Base-by-base conservation (phyloP, 1,140 invertebrate species). In the Drosophila gunungcola region DNA sequence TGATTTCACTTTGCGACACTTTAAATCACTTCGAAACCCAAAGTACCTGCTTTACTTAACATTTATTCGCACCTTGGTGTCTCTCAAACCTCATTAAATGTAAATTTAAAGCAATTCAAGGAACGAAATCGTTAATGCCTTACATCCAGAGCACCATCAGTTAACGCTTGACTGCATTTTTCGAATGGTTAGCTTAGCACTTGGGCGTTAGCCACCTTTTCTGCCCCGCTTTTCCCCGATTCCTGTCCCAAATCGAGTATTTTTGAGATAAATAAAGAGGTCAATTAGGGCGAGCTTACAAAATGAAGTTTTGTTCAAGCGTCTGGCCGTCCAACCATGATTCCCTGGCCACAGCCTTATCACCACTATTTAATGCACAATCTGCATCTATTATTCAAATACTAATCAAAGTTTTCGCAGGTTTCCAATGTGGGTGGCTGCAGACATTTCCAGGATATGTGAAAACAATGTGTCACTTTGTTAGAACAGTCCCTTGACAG, bases 81-180 rank as follows among this genome's bases (percentile, higher is more conserved):
- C 68, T 73, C 68, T 80, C 79, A 79, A 80, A 88, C 72, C 83
- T 88, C 83, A 88, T 88, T 88, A 88, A 83, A 88, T 88, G 83
- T 70, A 88, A 88, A 88, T 88, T 88, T 83, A 38, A 46, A 56
- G 55, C 63, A 61, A 67, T 62, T 10, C 49, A n/a, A 49, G 41
- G 53, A 29, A 51, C 36, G 13, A 62, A 73, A 64, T 56, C 38
- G 41, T 41, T 49, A 53, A 55, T 43, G 29, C 61, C 49, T 51
- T 45, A 10, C 42, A 56, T 58, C 68, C 45, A 38, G 61, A 56
- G 45, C 78, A 79, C 86, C 83, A 78, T 73, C 75, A 62, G 83
- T 78, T 86, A 64, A 74, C 78, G 70, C 82, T 69, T 51, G 64
- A 73, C 43, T 88, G 82, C 54, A 65, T 82, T 79, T 79, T 82